A percentile compares a stretch with the other conserved stretches of the same genome.
These are phyloP conservation scores for Plusia festucae DNA, from an alignment of 2,888 invertebrate species.

Conservation along the genomic window DNA sequence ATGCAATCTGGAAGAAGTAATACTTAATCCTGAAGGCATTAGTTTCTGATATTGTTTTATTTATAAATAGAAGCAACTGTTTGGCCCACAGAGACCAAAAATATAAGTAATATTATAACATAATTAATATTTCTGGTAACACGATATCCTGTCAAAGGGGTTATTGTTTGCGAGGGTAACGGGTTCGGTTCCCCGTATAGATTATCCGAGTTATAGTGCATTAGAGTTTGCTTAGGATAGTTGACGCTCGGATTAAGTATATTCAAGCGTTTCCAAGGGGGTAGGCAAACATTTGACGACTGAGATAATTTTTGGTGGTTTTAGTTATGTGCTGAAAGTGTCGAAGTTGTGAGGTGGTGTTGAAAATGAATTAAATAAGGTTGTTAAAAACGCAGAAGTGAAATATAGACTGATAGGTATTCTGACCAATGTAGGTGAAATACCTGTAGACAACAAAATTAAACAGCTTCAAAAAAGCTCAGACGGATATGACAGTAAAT, in stretches of 20 bases:
- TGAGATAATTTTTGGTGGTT: neutral
- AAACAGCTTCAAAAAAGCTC: too few species aligned
- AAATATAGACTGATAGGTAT: too few species aligned
- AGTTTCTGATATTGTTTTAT: neutral
- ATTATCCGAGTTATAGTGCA: slow-evolving; percentile 57
- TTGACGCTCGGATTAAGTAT: slow-evolving; percentile 50
- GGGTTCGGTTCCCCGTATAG: slow-evolving; percentile 62
- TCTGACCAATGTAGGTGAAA: too few species aligned
- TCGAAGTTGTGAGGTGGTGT: neutral
- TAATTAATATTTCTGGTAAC: slow-evolving; percentile 73
- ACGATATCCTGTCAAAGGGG: slow-evolving; percentile 65
- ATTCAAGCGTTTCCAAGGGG: slow-evolving; percentile 48
- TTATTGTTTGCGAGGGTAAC: slow-evolving; percentile 68
- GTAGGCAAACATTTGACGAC: slow-evolving; percentile 31
- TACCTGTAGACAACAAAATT: too few species aligned
- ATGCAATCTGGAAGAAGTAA: too few species aligned
- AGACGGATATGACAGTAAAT: too few species aligned
- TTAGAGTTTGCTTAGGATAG: slow-evolving; percentile 57
- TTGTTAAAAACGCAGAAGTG: too few species aligned
- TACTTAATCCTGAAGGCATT: too few species aligned
- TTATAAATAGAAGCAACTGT: neutral
- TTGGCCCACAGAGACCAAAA: slow-evolving; percentile 13
- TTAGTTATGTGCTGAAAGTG: too few species aligned
- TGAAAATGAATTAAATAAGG: neutral
- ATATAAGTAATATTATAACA: slow-evolving; percentile 49